A percentile compares a stretch with the other conserved stretches of the same genome.
phyloP scores from a whole-genome alignment of 1,140 invertebrate genomes.

The Himalopsyche phryganea region DNA sequence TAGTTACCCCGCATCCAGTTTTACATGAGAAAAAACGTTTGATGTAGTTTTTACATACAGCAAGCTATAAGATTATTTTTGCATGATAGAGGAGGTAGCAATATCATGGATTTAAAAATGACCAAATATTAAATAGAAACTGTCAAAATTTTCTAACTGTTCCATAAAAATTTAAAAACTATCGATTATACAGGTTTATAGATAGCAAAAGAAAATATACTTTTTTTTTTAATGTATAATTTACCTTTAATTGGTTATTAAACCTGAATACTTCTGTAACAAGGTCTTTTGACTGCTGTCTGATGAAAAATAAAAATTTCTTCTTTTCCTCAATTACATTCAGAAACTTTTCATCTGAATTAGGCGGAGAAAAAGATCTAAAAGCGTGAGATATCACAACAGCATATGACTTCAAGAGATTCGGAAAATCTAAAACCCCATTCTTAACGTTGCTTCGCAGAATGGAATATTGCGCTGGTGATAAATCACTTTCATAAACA shows the following conservation, averaged over 20 bases:
- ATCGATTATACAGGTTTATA: no score
- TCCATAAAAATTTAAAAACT: no score
- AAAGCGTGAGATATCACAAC: conserved; percentile 10
- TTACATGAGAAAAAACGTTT: no score
- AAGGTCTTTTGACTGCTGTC: conserved; percentile 15
- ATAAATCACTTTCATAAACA: conserved; percentile 10
- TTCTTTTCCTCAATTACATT: conserved; percentile 7
- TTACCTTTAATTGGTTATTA: conserved; percentile 21
- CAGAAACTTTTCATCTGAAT: not conserved
- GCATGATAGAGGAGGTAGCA: no score
- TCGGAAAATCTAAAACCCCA: conserved; percentile 25
- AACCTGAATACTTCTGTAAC: conserved; percentile 11
- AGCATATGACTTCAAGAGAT: conserved; percentile 22
- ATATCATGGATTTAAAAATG: no score
- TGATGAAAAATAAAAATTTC: conserved; percentile 5
- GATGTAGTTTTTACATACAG: no score
- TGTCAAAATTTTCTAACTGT: no score
- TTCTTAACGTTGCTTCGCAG: conserved; percentile 15
- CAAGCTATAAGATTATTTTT: no score
- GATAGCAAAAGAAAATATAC: no score
- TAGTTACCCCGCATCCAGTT: no score
- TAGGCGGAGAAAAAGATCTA: conserved; percentile 1
- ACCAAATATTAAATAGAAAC: no score
- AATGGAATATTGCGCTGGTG: conserved; percentile 9
- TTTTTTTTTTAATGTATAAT: no score